Percentiles rank a stretch among this genome's conserved stretches.
Evolutionary conservation across 2,888 invertebrate genomes (phyloP).

Genomic region (Erebia ligea): DNA sequence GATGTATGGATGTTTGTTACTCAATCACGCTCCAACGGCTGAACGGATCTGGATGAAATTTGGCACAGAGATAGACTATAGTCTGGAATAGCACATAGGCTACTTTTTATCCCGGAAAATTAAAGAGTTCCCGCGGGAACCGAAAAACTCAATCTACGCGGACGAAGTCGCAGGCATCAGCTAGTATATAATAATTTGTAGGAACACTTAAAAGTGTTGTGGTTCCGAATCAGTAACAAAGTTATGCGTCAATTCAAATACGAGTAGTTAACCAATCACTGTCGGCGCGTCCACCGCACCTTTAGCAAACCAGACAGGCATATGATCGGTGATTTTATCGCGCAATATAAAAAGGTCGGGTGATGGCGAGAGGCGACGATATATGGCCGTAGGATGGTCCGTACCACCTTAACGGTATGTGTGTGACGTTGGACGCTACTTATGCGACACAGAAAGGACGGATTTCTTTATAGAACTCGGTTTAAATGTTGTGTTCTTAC

Average conservation of each 20-base stretch:
- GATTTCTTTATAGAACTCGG: conserved; percentile 27
- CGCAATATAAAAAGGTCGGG: conserved; percentile 16
- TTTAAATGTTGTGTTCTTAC: conserved; percentile 19
- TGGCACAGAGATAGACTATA: too few relatives aligned
- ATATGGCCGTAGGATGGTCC: conserved; percentile 32
- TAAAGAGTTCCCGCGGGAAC: too few relatives aligned
- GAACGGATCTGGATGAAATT: too few relatives aligned
- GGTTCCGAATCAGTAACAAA: background rate
- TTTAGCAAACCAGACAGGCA: background rate
- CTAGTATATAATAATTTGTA: too few relatives aligned
- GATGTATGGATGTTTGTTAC: too few relatives aligned
- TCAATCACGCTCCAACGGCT: too few relatives aligned
- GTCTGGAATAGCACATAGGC: too few relatives aligned
- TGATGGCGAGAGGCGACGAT: conserved; percentile 17
- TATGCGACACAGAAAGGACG: conserved; percentile 35
- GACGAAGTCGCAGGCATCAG: too few relatives aligned
- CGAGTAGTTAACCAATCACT: background rate
- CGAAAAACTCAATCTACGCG: too few relatives aligned
- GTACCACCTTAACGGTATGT: conserved; percentile 34
- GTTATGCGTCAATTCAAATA: background rate
- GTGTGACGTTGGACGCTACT: conserved; percentile 34
- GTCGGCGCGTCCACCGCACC: background rate
- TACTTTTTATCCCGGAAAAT: too few relatives aligned
- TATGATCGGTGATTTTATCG: conserved; percentile 14
- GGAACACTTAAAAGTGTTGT: too few relatives aligned